Base-by-base conservation (phyloP, 2,888 invertebrate genomes). In the Cheilosia vulpina region DNA sequence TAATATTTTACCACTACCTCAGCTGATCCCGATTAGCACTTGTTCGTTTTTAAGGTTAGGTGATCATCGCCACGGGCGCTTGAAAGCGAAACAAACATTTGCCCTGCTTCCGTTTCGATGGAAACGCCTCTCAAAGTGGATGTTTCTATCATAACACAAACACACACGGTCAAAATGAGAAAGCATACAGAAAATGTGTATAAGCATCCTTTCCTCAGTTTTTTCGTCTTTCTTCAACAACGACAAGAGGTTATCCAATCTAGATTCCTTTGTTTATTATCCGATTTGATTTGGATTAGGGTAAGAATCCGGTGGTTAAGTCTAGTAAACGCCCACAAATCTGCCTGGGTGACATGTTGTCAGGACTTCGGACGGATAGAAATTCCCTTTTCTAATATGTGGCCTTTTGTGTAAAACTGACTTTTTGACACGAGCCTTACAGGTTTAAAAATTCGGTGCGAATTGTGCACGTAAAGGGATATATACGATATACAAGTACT, bases 281-380 rank as follows among this genome's bases (percentile, higher is more conserved):
- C 90, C 89, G 90, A 90, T 90, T 90, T 89, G 90, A 90, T 90
- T 90, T 91, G 91, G 91, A 90, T 91, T 91, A 91, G 89, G 88
- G 84, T 68, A 72, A 72, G 88, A 90, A 90, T 90, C 89, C 89
- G 89, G 88, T 89, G 90, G 89, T 91, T 84, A 91, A 91, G 91
- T 88, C 90, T 83, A 89, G 91, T 91, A 90, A 91, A 91, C 91
- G 91, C 91, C 91, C 90, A 91, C 91, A 87, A 87, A 71, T 76
- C 69, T 50, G 34, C 24, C 34, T 50, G 19, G 38, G 69, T 73
- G 19, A 17, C 73, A 57, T 83, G 83, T 83, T 78, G 73, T 78
- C 62, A 83, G 82, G 78, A 78, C 78, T 72, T 47, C 24, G 45
- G 24, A 82, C 31, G 21, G 34, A 53, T 38, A 47, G 57, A 62